These are phyloP conservation scores for Paracentrotus lividus DNA, from an alignment of 53 echinoderm and acorn worm genomes.

Conservation along the genomic window DNA sequence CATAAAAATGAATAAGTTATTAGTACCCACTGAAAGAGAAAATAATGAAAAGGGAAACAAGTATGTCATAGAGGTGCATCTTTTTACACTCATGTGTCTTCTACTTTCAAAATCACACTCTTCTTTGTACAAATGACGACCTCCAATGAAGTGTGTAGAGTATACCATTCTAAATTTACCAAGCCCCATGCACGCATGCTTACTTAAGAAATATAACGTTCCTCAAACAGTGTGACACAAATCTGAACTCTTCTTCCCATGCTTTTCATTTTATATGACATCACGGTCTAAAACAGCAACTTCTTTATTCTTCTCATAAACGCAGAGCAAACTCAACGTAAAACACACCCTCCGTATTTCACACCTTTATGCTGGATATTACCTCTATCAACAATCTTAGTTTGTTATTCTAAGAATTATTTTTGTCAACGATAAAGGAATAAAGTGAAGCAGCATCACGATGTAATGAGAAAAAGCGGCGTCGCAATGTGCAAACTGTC, in stretches of 20 bases:
- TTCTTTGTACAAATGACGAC: neutral
- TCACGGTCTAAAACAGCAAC: conserved; percentile 32
- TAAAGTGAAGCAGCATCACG: neutral
- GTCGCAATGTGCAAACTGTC: conserved; percentile 25
- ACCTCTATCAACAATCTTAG: conserved; percentile 3
- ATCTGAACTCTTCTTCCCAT: conserved; percentile 12
- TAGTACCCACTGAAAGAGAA: neutral
- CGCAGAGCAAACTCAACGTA: neutral
- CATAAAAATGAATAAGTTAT: neutral
- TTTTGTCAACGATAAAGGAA: neutral
- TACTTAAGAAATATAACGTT: conserved; percentile 36
- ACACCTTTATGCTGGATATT: conserved; percentile 15
- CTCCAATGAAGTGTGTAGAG: conserved; percentile 8
- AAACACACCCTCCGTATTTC: neutral
- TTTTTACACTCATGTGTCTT: conserved; percentile 3
- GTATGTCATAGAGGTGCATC: neutral
- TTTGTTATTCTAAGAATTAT: neutral
- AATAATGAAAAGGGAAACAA: conserved; percentile 5
- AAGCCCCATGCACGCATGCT: conserved; percentile 19
- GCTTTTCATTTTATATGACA: conserved; percentile 25
- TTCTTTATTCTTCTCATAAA: conserved; percentile 6
- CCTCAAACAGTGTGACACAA: conserved; percentile 41
- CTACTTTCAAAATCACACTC: neutral
- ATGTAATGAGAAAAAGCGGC: conserved; percentile 28
- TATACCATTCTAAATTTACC: conserved; percentile 25